Percentiles rank a stretch among this genome's conserved stretches.
These are phyloP conservation scores for Plagodis pulveraria DNA, from an alignment of 2,888 invertebrate species.

Conservation along the genomic window DNA sequence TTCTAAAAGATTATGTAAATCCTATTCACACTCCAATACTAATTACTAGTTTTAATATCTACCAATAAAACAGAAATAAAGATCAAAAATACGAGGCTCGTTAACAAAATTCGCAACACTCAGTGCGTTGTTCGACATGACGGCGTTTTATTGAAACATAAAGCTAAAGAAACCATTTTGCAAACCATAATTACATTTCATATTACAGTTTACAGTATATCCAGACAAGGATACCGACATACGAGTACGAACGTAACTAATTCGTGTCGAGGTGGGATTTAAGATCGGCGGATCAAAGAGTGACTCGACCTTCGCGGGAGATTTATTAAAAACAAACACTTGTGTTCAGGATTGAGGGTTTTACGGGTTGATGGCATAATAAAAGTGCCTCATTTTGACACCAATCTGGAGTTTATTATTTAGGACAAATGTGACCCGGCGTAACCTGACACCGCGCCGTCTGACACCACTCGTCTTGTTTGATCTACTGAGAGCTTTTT, in stretches of 20 bases:
- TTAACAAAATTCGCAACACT: constrained; percentile 54
- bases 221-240: constrained; percentile 39
- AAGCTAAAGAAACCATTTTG: constrained; percentile 52
- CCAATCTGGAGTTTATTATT: constrained; percentile 83
- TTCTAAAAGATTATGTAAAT: too few species aligned
- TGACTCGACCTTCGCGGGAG: constrained; percentile 65
- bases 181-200: constrained; percentile 53
- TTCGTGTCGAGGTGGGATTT: constrained; percentile 50
- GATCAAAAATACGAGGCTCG: constrained; percentile 22
- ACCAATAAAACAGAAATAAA: constrained; percentile 3
- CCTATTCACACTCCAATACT: not conserved
- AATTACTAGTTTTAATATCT: not conserved
- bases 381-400: constrained; percentile 81
- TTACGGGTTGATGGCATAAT: constrained; percentile 79
- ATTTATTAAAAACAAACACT: constrained; percentile 77
- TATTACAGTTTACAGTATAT: constrained; percentile 44
- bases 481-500: constrained; percentile 85
- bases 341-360: constrained; percentile 56
- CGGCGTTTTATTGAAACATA: constrained; percentile 62
- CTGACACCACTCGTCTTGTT: constrained; percentile 79
- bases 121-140: constrained; percentile 42
- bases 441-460: constrained; percentile 76
- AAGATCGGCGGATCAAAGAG: constrained; percentile 61
- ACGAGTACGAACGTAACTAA: not conserved
- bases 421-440: constrained; percentile 80